A percentile compares a stretch with the other conserved stretches of the same genome.
These are phyloP conservation scores for Leptatherina wallacei DNA, from an alignment of 2,797 vertebrate species.

Conservation along the genomic window DNA sequence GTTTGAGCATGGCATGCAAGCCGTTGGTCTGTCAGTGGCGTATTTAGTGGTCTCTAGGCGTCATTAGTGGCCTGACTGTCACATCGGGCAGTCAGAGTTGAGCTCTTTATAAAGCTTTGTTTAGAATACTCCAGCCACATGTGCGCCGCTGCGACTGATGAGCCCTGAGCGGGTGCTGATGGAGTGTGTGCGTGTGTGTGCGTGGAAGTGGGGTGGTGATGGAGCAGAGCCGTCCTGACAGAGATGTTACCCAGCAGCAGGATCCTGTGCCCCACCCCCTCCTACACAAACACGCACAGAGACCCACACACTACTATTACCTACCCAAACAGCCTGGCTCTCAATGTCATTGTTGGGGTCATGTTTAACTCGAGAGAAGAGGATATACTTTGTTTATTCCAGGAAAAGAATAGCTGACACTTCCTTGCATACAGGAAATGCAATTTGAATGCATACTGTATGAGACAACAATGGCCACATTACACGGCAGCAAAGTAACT, in stretches of 20 bases:
- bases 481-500: slow-evolving; percentile 16
- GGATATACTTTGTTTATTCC: slow-evolving; percentile 66
- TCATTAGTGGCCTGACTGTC: slow-evolving; percentile 89
- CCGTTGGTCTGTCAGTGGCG: slow-evolving; percentile 75
- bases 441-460: slow-evolving; percentile 8
- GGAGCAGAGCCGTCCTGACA: slow-evolving; percentile 76
- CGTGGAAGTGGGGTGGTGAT: slow-evolving; percentile 66
- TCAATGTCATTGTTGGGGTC: slow-evolving; percentile 70
- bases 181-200: slow-evolving; percentile 66
- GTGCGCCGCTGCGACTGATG: slow-evolving; percentile 85
- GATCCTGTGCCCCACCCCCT: slow-evolving; percentile 36
- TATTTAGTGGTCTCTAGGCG: slow-evolving; percentile 83
- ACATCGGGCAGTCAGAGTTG: slow-evolving; percentile 81
- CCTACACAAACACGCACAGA: slow-evolving; percentile 24
- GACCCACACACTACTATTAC: slow-evolving; percentile 36
- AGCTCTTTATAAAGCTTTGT: slow-evolving; percentile 92
- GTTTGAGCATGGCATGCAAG: slow-evolving; percentile 61
- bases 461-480: slow-evolving; percentile 25
- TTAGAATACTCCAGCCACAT: slow-evolving; percentile 90
- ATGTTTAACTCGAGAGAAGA: slow-evolving; percentile 67
- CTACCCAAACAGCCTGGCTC: slow-evolving; percentile 55
- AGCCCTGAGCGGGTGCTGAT: slow-evolving; percentile 80
- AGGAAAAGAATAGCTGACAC: slow-evolving; percentile 56
- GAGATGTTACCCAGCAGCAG: slow-evolving; percentile 79
- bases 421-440: slow-evolving; percentile 55